These are phyloP conservation scores for Bergia sp. DNA, from an alignment of 92 coral and sea anemone genomes.

Conservation along the genomic window DNA sequence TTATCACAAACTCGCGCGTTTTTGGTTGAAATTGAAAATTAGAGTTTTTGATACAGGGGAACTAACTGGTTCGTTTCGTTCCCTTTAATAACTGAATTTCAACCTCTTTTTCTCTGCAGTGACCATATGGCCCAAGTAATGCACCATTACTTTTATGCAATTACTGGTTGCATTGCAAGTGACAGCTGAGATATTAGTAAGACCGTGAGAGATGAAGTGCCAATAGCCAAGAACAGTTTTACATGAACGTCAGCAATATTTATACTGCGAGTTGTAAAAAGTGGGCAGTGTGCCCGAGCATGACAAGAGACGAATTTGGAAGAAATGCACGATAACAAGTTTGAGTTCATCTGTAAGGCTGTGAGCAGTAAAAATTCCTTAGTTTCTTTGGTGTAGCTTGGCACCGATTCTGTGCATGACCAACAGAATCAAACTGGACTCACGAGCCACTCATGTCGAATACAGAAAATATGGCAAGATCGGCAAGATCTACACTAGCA, in stretches of 20 bases:
- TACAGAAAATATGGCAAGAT: not conserved
- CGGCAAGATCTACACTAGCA: conserved; percentile 45
- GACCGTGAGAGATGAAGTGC: not conserved
- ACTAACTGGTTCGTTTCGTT: too few species aligned
- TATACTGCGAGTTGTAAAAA: not conserved
- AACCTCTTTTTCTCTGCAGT: not conserved
- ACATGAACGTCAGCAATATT: not conserved
- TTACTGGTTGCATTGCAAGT: conserved; percentile 30
- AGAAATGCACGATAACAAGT: not conserved
- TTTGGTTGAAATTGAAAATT: not conserved
- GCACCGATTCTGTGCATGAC: not conserved
- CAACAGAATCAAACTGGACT: not conserved
- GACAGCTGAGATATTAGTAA: conserved; percentile 1
- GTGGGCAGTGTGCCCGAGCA: not conserved
- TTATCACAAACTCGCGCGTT: conserved; percentile 19
- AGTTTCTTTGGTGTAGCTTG: not conserved
- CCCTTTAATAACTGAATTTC: not conserved
- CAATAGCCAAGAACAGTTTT: not conserved
- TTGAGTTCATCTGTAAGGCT: not conserved
- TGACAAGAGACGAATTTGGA: not conserved
- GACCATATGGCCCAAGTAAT: not conserved
- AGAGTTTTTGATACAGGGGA: not conserved
- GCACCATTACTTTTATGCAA: conserved; percentile 24
- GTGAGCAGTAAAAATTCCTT: too few species aligned
- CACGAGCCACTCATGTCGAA: not conserved